A percentile compares a stretch with the other conserved stretches of the same genome.
Conservation (phyloP, 2,888 invertebrate genomes). For the Furcula furcula region DNA sequence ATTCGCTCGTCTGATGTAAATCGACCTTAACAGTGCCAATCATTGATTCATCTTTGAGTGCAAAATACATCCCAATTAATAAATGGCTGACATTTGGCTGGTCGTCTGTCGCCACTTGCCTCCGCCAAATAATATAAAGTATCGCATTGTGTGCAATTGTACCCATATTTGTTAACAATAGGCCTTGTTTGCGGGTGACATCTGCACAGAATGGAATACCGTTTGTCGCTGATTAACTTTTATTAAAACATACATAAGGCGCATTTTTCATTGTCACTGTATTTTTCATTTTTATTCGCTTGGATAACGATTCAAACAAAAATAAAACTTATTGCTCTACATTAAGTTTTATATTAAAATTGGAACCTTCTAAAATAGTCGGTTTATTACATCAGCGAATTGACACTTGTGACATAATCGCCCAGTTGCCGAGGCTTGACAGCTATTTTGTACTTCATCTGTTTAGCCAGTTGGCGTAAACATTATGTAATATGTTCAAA, state of each 20-base stretch:
- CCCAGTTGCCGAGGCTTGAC: slow-evolving; percentile 44
- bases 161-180: slow-evolving; percentile 76
- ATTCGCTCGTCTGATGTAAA: too few relatives aligned
- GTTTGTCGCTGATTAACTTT: slow-evolving; percentile 9
- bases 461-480: slow-evolving; percentile 56
- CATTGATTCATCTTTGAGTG: background rate
- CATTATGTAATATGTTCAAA: slow-evolving; percentile 35
- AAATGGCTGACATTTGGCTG: slow-evolving; percentile 73
- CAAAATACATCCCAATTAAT: slow-evolving; percentile 70
- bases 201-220: slow-evolving; percentile 34
- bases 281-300: background rate
- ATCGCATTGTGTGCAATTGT: slow-evolving; percentile 71
- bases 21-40: too few relatives aligned
- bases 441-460: slow-evolving; percentile 62
- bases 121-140: slow-evolving; percentile 68
- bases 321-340: background rate
- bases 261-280: slow-evolving; percentile 15
- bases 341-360: slow-evolving; percentile 19
- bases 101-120: slow-evolving; percentile 48
- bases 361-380: slow-evolving; percentile 25
- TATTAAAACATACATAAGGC: slow-evolving; percentile 11
- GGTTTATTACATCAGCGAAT: slow-evolving; percentile 48
- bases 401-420: slow-evolving; percentile 64
- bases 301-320: background rate
- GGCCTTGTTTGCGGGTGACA: slow-evolving; percentile 61